phyloP scores from a whole-genome alignment of 2,888 invertebrate species.

The Glaucopsyche alexis region DNA sequence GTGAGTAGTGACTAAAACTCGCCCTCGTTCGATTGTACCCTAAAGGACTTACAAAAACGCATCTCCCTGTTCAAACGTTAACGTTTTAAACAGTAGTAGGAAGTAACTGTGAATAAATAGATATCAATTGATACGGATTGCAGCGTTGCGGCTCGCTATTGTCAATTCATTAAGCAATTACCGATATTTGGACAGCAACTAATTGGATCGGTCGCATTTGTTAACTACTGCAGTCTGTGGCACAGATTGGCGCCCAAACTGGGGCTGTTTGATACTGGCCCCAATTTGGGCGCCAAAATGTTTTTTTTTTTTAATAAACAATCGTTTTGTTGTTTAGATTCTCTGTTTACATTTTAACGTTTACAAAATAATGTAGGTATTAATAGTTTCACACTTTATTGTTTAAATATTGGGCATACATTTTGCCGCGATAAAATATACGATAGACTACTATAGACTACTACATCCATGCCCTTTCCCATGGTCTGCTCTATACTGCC shows the following conservation, averaged over 20 bases:
- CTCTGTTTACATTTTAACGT: neutral
- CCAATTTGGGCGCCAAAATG: neutral
- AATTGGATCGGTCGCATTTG: slow-evolving; percentile 58
- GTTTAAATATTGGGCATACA: slow-evolving; percentile 8
- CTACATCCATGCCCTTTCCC: too few relatives aligned
- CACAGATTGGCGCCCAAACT: slow-evolving; percentile 49
- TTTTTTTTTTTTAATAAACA: too few relatives aligned
- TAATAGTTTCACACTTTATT: neutral
- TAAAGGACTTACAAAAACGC: too few relatives aligned
- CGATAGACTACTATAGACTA: too few relatives aligned
- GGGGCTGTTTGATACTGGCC: slow-evolving; percentile 37
- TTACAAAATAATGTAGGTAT: neutral
- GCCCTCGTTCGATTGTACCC: too few relatives aligned
- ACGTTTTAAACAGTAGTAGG: neutral
- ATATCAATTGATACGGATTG: slow-evolving; percentile 29
- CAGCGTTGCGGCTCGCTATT: slow-evolving; percentile 36
- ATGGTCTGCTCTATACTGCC: too few relatives aligned
- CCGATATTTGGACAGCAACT: slow-evolving; percentile 61
- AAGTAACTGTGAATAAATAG: slow-evolving; percentile 1
- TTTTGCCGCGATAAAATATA: too few relatives aligned
- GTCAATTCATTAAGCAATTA: slow-evolving; percentile 65
- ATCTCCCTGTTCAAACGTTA: neutral
- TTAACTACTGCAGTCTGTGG: slow-evolving; percentile 38
- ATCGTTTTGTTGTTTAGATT: neutral
- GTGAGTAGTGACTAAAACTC: too few relatives aligned